These are phyloP conservation scores for Cyclura pinguis DNA, from an alignment of 2,797 vertebrate species.

Conservation along the genomic window DNA sequence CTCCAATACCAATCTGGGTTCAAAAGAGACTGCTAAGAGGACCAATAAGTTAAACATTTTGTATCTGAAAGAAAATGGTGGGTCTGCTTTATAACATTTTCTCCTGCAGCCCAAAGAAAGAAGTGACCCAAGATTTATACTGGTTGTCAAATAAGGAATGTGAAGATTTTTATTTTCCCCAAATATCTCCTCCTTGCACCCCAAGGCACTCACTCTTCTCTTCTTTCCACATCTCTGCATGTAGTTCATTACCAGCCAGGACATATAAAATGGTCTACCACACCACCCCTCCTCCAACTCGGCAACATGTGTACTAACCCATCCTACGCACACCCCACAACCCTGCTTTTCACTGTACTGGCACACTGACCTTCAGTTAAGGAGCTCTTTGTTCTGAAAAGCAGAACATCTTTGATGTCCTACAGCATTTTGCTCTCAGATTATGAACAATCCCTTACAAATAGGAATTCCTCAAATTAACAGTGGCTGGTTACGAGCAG, in stretches of 20 bases:
- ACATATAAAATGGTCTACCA: neutral
- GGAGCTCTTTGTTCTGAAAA: neutral
- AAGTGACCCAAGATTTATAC: neutral
- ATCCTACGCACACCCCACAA: neutral
- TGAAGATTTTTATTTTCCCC: neutral
- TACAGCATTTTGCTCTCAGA: neutral
- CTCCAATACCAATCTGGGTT: neutral
- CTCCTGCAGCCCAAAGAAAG: neutral
- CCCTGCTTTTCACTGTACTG: neutral
- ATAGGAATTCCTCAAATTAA: neutral
- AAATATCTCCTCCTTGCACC: neutral
- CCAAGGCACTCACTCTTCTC: neutral
- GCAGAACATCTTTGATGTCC: neutral
- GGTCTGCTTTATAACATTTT: neutral
- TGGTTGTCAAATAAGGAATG: neutral
- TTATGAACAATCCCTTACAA: neutral
- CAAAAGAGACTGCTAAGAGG: neutral
- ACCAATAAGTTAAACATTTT: neutral
- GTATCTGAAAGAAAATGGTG: neutral
- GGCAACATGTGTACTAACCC: neutral
- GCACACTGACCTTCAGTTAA: neutral
- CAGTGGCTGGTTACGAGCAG: neutral
- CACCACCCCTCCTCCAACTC: neutral
- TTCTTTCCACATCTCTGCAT: neutral
- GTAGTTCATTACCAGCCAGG: neutral